Base-by-base conservation (phyloP, 2,797 vertebrate species). In the Chloroceryle inda region DNA sequence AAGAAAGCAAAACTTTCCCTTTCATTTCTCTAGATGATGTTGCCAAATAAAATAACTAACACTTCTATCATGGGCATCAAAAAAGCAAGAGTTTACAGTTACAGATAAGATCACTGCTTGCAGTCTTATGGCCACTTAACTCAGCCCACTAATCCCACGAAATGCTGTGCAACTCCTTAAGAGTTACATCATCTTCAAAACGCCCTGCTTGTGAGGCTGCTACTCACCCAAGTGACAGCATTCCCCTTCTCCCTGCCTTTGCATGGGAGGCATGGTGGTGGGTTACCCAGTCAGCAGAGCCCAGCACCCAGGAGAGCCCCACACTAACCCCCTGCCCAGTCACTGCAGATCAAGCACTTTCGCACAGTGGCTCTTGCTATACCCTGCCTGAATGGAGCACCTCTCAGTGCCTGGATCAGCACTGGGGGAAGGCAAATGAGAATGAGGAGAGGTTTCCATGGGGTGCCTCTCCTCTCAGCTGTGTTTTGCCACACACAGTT, bases 261-360 rank as follows among this genome's bases (percentile, higher is more conserved):
- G 10, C 18, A 0, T 4, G 8, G 55, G 11, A 83, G n/a, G 29
- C 69, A 47, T 35, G 8, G 18, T 16, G 35, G 2, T 18, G 58
- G 27, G 10, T 53, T 13, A 22, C 27, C 22, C 45, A 82, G 33
- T 19, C 31, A 44, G 37, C 44, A 33, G 22, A 55, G 20, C 40
- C 17, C 64, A 10, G 24, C 2, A 2, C 23, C 56, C 3, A 1
- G 2, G 27, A 67, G 13, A 67, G 10, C 33, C 33, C 24, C 10
- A 1, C 2, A 2, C 14, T 53, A 37, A 31, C 72, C 37, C 63
- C 38, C 47, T 59, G 4, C 23, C 16, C 31, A 26, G 21, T 27
- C 0, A 0, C 13, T 38, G 6, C 15, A 8, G 0, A 9, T 66
- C 33, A 53, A 37, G 6, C 35, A 1, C 49, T 66, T 73, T 55